phyloP scores from a whole-genome alignment of 2,113 vertebrate species.

The Rynchops niger region DNA sequence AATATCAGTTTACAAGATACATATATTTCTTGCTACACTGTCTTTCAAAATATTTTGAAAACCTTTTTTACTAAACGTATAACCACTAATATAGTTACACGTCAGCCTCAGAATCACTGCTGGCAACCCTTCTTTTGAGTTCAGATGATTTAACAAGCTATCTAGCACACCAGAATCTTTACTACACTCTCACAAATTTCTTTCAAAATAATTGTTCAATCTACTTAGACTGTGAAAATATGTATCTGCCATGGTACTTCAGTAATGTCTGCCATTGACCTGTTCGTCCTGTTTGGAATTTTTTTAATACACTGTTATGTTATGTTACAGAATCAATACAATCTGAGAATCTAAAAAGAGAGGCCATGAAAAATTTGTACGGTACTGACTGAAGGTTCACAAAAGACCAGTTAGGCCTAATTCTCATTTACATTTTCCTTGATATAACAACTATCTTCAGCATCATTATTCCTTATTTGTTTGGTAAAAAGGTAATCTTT shows the following conservation, averaged over 20 bases:
- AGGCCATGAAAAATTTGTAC: not conserved
- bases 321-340: not conserved
- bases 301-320: not conserved
- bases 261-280: not conserved
- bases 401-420: not conserved
- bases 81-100: not conserved
- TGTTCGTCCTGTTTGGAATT: not conserved
- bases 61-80: not conserved
- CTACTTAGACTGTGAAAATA: not conserved
- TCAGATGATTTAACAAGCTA: not conserved
- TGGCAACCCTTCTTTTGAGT: not conserved
- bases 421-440: not conserved
- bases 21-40: not conserved
- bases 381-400: not conserved
- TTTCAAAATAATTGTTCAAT: not conserved
- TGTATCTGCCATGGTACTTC: not conserved
- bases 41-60: not conserved
- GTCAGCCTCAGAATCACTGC: not conserved
- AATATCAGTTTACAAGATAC: not conserved
- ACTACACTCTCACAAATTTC: not conserved
- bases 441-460: not conserved
- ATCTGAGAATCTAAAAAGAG: not conserved
- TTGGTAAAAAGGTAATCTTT: not conserved
- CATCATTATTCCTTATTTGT: not conserved
- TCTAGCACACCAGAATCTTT: not conserved